Base-by-base conservation (phyloP, 1,140 invertebrate genomes). In the Semibalanus balanoides region DNA sequence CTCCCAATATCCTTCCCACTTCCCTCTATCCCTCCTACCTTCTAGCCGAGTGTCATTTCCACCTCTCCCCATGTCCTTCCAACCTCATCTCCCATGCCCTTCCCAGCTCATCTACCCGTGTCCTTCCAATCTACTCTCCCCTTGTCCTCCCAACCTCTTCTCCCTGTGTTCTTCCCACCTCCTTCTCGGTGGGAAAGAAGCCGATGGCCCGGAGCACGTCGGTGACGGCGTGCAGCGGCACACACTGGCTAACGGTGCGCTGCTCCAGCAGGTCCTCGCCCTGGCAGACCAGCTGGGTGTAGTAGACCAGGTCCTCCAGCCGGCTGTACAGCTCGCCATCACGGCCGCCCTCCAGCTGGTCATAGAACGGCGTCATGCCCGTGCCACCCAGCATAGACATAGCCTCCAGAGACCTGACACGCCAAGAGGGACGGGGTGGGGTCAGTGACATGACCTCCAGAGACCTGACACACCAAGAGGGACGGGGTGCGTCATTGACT, bases 131-230 rank as follows among this genome's bases (percentile, higher is more conserved):
- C n/a, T n/a, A n/a, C n/a, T n/a, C n/a, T n/a, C n/a, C n/a, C n/a
- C n/a, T n/a, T n/a, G n/a, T n/a, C n/a, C n/a, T n/a, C n/a, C n/a
- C n/a, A n/a, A n/a, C n/a, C n/a, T n/a, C n/a, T n/a, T n/a, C n/a
- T n/a, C n/a, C n/a, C n/a, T n/a, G n/a, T n/a, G n/a, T n/a, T n/a
- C n/a, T n/a, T n/a, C 27, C 79, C 81, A 89, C 90, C 85, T 92
- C 90, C 83, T 89, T 87, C 80, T 91, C 89, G 0, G 88, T 88
- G 7, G 89, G 90, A 82, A 89, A 92, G 83, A 86, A 91, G 76
- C 90, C 90, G 80, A 91, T 84, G n/a, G 89, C 89, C 78, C 90
- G 83, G 86, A 92, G 88, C 0, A 92, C 82, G 83, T 89, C 89
- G 22, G 90, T 88, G 74, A 92, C 83, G 79, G 91, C 88, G 31